Conservation (phyloP, 1,140 invertebrate genomes). For the Habropoda laboriosa region DNA sequence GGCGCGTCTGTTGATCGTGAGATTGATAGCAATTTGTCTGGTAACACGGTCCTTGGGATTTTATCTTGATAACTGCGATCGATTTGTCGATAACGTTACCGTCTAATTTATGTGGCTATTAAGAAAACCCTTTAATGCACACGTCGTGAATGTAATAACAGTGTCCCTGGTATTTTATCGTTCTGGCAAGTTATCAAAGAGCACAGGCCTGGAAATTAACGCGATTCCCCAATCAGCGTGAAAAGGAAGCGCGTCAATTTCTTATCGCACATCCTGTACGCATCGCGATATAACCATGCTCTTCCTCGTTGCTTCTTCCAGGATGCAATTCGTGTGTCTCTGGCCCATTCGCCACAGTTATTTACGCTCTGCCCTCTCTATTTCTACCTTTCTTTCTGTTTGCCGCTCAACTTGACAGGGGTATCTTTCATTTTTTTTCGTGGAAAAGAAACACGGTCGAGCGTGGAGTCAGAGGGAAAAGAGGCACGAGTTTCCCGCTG, state of each 20-base stretch:
- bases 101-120: no score
- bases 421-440: constrained; percentile 18
- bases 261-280: constrained; percentile 16
- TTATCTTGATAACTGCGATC: background rate
- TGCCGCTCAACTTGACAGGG: background rate
- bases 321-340: background rate
- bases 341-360: background rate
- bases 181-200: background rate
- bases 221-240: constrained; percentile 2
- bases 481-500: background rate
- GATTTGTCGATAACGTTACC: no score
- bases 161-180: no score
- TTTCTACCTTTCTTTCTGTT: background rate
- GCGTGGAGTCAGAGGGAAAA: background rate
- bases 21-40: background rate
- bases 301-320: background rate
- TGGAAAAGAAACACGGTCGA: constrained; percentile 2
- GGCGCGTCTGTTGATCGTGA: background rate
- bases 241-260: background rate
- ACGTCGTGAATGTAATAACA: no score
- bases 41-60: background rate
- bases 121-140: no score
- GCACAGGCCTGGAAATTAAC: background rate
- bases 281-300: background rate
- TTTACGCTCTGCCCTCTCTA: background rate